phyloP scores from a whole-genome alignment of 2,797 vertebrate species.

The Hafferia zeledoni region DNA sequence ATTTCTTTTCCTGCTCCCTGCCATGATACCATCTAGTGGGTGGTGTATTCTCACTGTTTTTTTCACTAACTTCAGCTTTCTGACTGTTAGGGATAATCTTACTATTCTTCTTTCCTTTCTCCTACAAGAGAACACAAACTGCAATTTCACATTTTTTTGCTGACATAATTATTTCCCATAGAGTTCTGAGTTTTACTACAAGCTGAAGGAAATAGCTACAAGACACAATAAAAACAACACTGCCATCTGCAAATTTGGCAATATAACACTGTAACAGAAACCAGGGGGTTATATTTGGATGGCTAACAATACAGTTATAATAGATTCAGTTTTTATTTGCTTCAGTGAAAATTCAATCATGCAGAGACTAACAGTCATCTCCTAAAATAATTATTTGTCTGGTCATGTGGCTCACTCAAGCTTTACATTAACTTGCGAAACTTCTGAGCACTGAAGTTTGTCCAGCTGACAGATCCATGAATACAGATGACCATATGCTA shows the following conservation, averaged over 20 bases:
- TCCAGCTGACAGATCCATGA: background rate
- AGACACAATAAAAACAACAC: background rate
- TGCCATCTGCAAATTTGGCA: background rate
- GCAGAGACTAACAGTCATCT: background rate
- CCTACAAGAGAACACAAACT: background rate
- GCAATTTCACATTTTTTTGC: background rate
- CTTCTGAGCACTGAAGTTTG: background rate
- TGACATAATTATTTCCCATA: background rate
- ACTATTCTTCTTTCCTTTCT: background rate
- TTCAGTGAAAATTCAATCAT: background rate
- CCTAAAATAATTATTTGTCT: background rate
- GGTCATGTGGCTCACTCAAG: background rate
- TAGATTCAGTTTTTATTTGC: background rate
- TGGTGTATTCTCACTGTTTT: background rate
- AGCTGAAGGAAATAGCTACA: background rate
- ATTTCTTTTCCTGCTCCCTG: background rate
- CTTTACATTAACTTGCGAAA: background rate
- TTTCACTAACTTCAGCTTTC: background rate
- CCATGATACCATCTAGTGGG: background rate
- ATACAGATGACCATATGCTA: background rate
- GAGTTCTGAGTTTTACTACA: background rate
- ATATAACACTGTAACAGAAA: background rate
- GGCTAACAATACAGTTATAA: background rate
- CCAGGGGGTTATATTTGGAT: background rate
- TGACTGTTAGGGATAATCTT: background rate